Conservation (phyloP, 2,888 invertebrate species). For the Adela reaumurella region DNA sequence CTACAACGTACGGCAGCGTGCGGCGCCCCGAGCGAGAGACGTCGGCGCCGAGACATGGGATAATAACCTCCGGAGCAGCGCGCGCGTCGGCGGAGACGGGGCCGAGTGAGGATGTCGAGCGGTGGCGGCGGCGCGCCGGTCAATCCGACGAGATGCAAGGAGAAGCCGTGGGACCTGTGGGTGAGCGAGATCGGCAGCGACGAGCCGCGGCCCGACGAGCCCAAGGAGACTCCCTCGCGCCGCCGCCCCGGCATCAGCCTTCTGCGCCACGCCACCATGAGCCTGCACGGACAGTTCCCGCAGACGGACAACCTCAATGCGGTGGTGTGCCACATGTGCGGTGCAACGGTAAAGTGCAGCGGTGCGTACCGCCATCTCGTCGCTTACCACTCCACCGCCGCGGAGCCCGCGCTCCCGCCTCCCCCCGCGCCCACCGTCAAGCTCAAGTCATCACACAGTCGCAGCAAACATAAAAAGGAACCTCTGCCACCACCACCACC, state of each 20-base stretch:
- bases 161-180: conserved; percentile 53
- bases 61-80: conserved; percentile 52
- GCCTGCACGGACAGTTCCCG: conserved; percentile 73
- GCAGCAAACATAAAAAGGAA: conserved; percentile 43
- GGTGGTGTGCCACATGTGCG: conserved; percentile 76
- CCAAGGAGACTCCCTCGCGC: conserved; percentile 23
- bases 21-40: conserved; percentile 22
- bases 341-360: conserved; percentile 73
- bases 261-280: conserved; percentile 61
- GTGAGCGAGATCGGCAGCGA: conserved; percentile 45
- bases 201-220: conserved; percentile 37
- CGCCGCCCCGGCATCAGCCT: conserved; percentile 51
- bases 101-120: conserved; percentile 39
- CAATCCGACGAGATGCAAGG: conserved; percentile 45
- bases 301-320: conserved; percentile 73
- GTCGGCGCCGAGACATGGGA: conserved; percentile 39
- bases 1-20: conserved; percentile 1
- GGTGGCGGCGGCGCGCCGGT: conserved; percentile 40
- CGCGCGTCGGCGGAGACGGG: conserved; percentile 28
- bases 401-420: conserved; percentile 41
- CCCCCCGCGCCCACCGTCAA: conserved; percentile 31
- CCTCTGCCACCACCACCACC: conserved; percentile 31
- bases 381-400: conserved; percentile 41
- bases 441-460: conserved; percentile 25
- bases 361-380: conserved; percentile 72